Evolutionary conservation across 2,113 vertebrate species (phyloP), one percentile per base, ranked within the genome.

Genomic region (Lamprotornis superbus): DNA sequence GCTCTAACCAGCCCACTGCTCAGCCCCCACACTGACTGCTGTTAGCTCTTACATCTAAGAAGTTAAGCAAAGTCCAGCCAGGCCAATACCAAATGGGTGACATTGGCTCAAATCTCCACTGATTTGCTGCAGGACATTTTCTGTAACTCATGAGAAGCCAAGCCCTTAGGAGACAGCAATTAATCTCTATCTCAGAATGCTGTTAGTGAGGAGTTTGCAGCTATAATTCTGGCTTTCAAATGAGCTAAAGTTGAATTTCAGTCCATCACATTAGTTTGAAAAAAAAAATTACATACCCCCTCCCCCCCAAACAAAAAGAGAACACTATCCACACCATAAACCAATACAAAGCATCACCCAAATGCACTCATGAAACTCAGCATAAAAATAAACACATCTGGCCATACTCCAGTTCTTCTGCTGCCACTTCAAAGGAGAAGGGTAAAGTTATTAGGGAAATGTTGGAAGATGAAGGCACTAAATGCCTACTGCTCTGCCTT

Each of bases 321-420:
- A 25, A 7, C 30, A 35, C 2, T 39, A 5, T 12, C 7, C 3
- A 1, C 33, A 8, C 8, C 9, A 5, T 35, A 18, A 42, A 68
- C 35, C 13, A 81, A 49, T 46, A 30, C 50, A 55, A 42, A 30
- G 1, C 16, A 44, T 83, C 46, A 9, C 22, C 28, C 6, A 70
- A 91, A 55, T 23, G 10, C 24, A 23, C 24, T 88, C 60, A 37
- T 42, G 67, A 80, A 94, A 69, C 19, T 83, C 57, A 59, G 23
- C 27, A 53, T 61, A 65, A 86, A 91, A 87, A 73, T 73, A 88
- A 94, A 69, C 47, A 57, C 44, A 56, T 89, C 53, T 95, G 78
- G 50, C 63, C n/a, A 8, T 69, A 40, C 53, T 79, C 50, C 59
- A 85, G 0, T 61, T 76, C n/a, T 93, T 31, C 44, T 87, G 19